Evolutionary conservation across 2,797 vertebrate species (phyloP).

Genomic region (Tokudaia tokunoshimensis): DNA sequence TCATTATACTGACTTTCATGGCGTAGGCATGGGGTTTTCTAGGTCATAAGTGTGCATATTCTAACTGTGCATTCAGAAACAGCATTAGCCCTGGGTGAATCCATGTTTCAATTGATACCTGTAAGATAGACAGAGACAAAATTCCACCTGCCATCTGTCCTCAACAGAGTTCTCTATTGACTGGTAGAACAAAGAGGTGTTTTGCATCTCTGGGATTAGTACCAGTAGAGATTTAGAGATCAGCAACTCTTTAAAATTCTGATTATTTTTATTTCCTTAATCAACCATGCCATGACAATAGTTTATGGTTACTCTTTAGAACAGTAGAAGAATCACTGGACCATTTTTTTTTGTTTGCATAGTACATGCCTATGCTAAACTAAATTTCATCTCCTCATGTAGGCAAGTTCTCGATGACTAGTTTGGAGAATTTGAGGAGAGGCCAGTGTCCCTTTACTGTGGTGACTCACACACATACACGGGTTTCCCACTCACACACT

Average conservation of each 20-base stretch:
- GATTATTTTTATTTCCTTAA: neutral
- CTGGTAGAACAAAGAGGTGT: neutral
- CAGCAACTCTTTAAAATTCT: neutral
- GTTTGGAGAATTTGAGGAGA: neutral
- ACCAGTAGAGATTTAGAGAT: neutral
- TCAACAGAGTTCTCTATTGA: neutral
- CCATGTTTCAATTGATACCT: neutral
- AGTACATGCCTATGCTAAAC: neutral
- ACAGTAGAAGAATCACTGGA: neutral
- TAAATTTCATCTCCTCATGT: neutral
- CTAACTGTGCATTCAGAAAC: neutral
- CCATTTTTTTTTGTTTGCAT: neutral
- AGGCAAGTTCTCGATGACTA: neutral
- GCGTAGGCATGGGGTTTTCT: neutral
- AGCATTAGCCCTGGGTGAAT: neutral
- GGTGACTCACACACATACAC: neutral
- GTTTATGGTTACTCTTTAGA: neutral
- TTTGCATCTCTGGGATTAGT: neutral
- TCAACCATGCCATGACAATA: neutral
- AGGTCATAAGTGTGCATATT: neutral
- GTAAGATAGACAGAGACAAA: neutral
- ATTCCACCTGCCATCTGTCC: neutral
- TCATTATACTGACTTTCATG: neutral
- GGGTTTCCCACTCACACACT: neutral
- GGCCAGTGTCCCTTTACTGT: neutral